Evolutionary conservation across 1,140 invertebrate genomes (phyloP), one percentile per base, ranked within the genome.

Genomic region (Papilio helenus): DNA sequence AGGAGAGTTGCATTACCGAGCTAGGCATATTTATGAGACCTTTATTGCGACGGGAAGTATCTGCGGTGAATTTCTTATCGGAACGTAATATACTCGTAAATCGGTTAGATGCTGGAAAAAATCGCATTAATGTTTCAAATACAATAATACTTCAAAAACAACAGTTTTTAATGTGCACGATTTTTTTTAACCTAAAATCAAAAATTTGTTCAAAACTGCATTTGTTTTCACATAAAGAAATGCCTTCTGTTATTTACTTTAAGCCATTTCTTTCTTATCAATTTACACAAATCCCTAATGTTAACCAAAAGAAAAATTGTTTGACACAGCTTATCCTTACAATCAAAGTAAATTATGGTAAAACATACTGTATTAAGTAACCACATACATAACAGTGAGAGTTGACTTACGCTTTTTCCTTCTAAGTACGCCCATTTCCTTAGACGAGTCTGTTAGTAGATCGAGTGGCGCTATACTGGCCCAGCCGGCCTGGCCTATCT

Each of bases 361-460:
- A 79, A 72, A 77, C 39, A 65, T 18, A 73, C 61, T 46, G n/a
- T 49, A 23, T 76, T 76, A 76, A 46, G 46, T 49, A 74, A 74
- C 18, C 39, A 74, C 14, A 42, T 44, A 79, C 58, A 79, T 16
- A 44, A 34, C 68, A 82, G 76, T 73, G 82, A 88, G 83, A 85
- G 82, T 84, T 39, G 85, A 94, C 93, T 94, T 90, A 93, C 93
- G 92, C 84, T 94, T 94, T 87, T 93, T 94, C 84, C 88, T 90
- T 79, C 93, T 89, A 85, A 94, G 90, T 49, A 94, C 93, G 81
- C 93, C 93, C 93, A 94, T 94, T 88, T 89, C 85, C 87, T 85
- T 58, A 81, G 87, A 84, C 84, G 71, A 83, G 81, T 76, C 83
- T 83, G 86, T 74, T 89, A 87, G 86, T 84, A 84, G 85, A 86